Percentiles rank a stretch among this genome's conserved stretches.
Conservation (phyloP, 2,888 invertebrate species). For the Drosophila gaucha region DNA sequence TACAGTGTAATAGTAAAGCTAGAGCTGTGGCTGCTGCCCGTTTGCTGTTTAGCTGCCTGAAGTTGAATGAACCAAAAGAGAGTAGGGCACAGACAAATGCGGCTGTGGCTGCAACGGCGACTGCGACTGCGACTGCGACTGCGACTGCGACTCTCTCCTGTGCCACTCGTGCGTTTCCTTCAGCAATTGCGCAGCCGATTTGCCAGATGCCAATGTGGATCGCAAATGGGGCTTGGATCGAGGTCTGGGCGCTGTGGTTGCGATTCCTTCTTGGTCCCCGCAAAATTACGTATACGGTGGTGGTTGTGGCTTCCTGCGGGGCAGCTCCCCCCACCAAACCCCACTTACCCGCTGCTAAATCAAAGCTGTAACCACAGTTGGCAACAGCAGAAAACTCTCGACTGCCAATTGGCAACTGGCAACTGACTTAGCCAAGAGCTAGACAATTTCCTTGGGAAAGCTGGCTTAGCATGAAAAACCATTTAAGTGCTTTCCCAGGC, state of each 20-base stretch:
- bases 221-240: conserved; percentile 58
- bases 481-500: conserved; percentile 80
- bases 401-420: conserved; percentile 36
- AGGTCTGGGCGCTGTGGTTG: conserved; percentile 31
- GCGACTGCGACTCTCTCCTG: conserved; percentile 27
- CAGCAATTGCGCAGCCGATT: conserved; percentile 72
- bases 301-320: conserved; percentile 62
- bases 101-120: conserved; percentile 2
- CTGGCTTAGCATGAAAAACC: conserved; percentile 68
- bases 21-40: conserved; percentile 13
- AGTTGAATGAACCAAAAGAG: conserved; percentile 76
- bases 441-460: conserved; percentile 77
- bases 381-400: conserved; percentile 33
- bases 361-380: neutral
- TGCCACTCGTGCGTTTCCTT: conserved; percentile 79
- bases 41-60: conserved; percentile 28
- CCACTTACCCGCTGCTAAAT: neutral
- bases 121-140: conserved; percentile 1
- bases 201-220: conserved; percentile 64
- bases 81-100: conserved; percentile 65
- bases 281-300: conserved; percentile 77
- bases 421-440: conserved; percentile 26
- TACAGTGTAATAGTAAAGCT: conserved; percentile 29
- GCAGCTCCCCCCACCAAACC: neutral
- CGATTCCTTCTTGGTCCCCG: conserved; percentile 72